Evolutionary conservation across 2,888 invertebrate species (phyloP), one percentile per base, ranked within the genome.

Genomic region (Synanthedon tipuliformis): DNA sequence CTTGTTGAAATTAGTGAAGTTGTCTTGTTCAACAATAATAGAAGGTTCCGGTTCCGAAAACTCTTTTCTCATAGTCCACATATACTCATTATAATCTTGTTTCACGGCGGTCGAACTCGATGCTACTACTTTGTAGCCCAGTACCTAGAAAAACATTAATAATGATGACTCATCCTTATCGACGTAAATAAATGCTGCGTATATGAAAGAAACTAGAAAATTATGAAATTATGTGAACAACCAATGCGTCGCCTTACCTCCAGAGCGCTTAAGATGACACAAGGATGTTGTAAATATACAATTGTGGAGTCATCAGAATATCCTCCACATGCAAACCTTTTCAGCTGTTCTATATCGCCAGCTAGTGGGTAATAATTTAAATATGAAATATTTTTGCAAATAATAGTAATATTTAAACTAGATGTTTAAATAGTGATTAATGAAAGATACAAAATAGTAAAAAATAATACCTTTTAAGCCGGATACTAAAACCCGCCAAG

Each of bases 41-140:
- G 88, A 89, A 23, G 95, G 95, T 76, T 95, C 95, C 53, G 94
- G 95, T 68, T 94, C 94, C 48, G 91, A 89, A 76, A 95, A 95
- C 66, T 95, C 95, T 77, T 94, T 94, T 88, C 95, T 92, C 94
- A 95, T 94, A 81, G 95, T 96, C 95, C 95, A 95, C 93, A 95
- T 95, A 68, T 95, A 95, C 75, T 95, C 95, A 89, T 94, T 94
- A 73, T 94, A 94, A 74, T 95, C 94, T 80, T 94, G 94, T 77
- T 94, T 94, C 23, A 95, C 93, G 57, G 94, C 92, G 52, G 94
- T 94, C 54, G 94, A 94, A 58, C 95, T 94, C 13, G 95, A 95
- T 54, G 95, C 94, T 51, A 95, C 94, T 53, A 95, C 95, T 83
- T 94, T 93, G 81, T 95, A 96, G 51, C 95, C 95, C 63, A 96